Percentiles rank a stretch among this genome's conserved stretches.
Conservation (phyloP, 2,797 vertebrate species). For the Ptychadena robeensis region DNA sequence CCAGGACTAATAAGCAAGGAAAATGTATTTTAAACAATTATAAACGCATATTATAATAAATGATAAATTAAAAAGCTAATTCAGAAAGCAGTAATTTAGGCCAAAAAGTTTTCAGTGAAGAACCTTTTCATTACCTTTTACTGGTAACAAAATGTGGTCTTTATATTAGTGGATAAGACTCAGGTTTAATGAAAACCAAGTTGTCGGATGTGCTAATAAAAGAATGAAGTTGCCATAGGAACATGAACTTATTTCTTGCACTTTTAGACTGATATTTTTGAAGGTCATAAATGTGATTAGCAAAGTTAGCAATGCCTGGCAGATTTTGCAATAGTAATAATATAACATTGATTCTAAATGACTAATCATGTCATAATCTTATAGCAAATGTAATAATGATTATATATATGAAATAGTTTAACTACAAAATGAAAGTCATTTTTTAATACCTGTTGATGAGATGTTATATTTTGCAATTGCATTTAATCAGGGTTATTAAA, state of each 20-base stretch:
- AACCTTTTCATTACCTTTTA: neutral
- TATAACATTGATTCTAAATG: constrained; percentile 41
- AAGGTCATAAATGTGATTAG: constrained; percentile 60
- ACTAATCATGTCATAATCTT: constrained; percentile 12
- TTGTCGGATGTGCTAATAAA: constrained; percentile 43
- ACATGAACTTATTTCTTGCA: constrained; percentile 53
- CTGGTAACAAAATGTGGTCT: constrained; percentile 32
- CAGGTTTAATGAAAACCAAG: constrained; percentile 41
- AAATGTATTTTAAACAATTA: too few relatives aligned
- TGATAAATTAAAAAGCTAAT: neutral
- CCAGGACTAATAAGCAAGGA: too few relatives aligned
- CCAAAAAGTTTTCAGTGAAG: neutral
- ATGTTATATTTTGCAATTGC: neutral
- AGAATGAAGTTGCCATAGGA: constrained; percentile 51
- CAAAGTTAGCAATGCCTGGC: constrained; percentile 43
- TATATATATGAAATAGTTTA: constrained; percentile 18
- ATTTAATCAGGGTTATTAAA: neutral
- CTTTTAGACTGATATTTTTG: constrained; percentile 58
- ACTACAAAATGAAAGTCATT: constrained; percentile 1
- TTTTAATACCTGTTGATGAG: neutral
- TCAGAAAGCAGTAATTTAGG: neutral
- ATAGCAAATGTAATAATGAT: constrained; percentile 21
- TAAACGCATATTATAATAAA: too few relatives aligned
- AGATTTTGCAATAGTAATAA: constrained; percentile 44
- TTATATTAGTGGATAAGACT: constrained; percentile 32